A percentile compares a stretch with the other conserved stretches of the same genome.
These are phyloP conservation scores for Oxyscelio sp. DNA, from an alignment of 2,888 invertebrate genomes.

Conservation along the genomic window DNA sequence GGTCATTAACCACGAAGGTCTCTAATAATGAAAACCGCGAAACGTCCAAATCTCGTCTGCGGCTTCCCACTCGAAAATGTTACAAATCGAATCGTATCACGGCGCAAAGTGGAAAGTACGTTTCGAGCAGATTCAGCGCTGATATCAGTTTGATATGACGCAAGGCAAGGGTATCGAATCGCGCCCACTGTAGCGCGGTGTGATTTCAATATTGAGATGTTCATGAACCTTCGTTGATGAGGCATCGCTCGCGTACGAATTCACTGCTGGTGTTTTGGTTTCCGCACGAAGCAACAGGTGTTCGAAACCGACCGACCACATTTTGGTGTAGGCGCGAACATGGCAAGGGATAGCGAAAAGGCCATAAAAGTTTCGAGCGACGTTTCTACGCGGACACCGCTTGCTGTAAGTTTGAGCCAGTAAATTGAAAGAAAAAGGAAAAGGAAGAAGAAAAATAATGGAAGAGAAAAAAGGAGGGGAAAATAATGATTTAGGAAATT, in stretches of 20 bases:
- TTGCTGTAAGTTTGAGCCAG: too few relatives aligned
- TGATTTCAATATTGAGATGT: constrained; percentile 47
- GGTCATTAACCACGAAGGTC: constrained; percentile 48
- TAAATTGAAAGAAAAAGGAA: too few relatives aligned
- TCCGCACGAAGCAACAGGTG: too few relatives aligned
- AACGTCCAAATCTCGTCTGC: neutral
- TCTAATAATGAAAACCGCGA: constrained; percentile 8
- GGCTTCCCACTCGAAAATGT: constrained; percentile 4
- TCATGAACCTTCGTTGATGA: constrained; percentile 27
- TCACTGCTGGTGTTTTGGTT: too few relatives aligned
- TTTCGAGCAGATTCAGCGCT: constrained; percentile 32
- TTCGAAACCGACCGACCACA: too few relatives aligned
- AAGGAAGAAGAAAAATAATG: too few relatives aligned
- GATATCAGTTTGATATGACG: constrained; percentile 66
- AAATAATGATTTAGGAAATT: too few relatives aligned
- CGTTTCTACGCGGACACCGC: too few relatives aligned
- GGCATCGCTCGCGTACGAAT: neutral
- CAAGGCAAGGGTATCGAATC: constrained; percentile 60
- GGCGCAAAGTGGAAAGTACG: constrained; percentile 59
- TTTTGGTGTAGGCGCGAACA: too few relatives aligned
- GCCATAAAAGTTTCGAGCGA: too few relatives aligned
- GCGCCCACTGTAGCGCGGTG: constrained; percentile 24
- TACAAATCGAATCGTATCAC: neutral
- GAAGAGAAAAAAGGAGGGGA: too few relatives aligned
- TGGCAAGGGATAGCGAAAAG: too few relatives aligned